Evolutionary conservation across 2,888 invertebrate genomes (phyloP).

Genomic region (Erebia aethiops): DNA sequence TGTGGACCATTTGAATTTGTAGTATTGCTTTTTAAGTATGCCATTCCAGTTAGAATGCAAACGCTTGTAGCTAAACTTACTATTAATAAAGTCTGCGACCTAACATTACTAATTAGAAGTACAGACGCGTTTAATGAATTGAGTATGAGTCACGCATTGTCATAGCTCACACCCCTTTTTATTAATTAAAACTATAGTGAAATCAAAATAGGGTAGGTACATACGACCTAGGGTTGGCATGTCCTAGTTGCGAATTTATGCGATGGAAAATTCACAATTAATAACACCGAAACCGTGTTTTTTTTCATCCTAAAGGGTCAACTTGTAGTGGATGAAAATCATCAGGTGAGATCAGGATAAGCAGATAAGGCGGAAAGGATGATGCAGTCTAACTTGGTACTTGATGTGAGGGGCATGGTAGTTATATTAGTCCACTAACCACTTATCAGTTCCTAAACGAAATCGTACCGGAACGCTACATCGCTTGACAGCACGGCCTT

Average conservation of each 20-base stretch:
- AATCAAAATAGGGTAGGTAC: background rate
- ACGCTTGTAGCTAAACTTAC: background rate
- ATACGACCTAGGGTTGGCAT: background rate
- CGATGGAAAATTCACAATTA: background rate
- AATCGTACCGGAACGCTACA: too few relatives aligned
- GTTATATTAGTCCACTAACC: too few relatives aligned
- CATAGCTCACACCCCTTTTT: slow-evolving; percentile 3
- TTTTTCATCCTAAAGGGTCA: too few relatives aligned
- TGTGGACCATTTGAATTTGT: too few relatives aligned
- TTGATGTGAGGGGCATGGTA: too few relatives aligned
- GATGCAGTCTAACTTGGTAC: too few relatives aligned
- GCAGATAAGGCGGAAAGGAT: too few relatives aligned
- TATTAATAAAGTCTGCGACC: background rate
- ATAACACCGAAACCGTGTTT: background rate
- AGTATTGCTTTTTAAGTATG: too few relatives aligned
- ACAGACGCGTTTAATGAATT: background rate
- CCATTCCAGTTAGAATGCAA: background rate
- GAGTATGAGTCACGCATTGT: slow-evolving; percentile 8
- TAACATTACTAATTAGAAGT: background rate
- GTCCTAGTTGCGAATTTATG: background rate
- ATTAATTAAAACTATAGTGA: background rate
- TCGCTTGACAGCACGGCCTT: too few relatives aligned
- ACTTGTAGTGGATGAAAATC: too few relatives aligned
- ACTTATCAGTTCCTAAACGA: too few relatives aligned
- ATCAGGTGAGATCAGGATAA: too few relatives aligned